Evolutionary conservation across 2,797 vertebrate species (phyloP), one percentile per base, ranked within the genome.

Genomic region (Typhlichthys subterraneus): DNA sequence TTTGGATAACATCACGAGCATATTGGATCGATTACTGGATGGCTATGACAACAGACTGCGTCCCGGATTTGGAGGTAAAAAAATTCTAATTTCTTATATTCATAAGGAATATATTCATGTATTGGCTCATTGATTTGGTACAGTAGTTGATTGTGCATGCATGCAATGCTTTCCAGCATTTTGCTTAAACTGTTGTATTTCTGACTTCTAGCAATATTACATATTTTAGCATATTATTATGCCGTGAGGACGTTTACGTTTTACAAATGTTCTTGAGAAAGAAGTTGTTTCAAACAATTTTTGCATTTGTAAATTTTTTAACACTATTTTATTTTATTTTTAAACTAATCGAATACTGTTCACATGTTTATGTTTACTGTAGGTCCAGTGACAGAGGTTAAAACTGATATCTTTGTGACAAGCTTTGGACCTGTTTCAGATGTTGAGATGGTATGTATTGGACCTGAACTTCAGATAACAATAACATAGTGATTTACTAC

Each of bases 21-120:
- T 95, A 75, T 90, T 98, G 85, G 95, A 98, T 87, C 94, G 95
- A 85, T 89, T 98, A 82, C 85, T 98, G 81, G 96, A 98, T 77
- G 97, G 97, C 63, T 98, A 98, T 66, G 97, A 98, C 91, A 98
- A 97, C 90, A 92, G 97, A 59, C 92, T 98, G 6, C 91, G 97
- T 29, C 96, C 97, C 7, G 97, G 97, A 76, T 97, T 97, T 80
- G 95, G 96, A 93, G 96, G 96, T 97, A 95, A 75, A 65, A 9
- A 65, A 53, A 67, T 67, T 58, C 62, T 33, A 11, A n/a, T 73
- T 3, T 70, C 12, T 62, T 14, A 3, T 13, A 51, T 13, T 15
- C 9, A 62, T 52, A 13, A 29, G 23, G 23, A 4, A 29, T 29
- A 29, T 0, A 29, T 4, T 29, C 23, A 29, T 29, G 23, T 23